phyloP scores from a whole-genome alignment of 2,113 vertebrate species.

The Bufo gargarizans region DNA sequence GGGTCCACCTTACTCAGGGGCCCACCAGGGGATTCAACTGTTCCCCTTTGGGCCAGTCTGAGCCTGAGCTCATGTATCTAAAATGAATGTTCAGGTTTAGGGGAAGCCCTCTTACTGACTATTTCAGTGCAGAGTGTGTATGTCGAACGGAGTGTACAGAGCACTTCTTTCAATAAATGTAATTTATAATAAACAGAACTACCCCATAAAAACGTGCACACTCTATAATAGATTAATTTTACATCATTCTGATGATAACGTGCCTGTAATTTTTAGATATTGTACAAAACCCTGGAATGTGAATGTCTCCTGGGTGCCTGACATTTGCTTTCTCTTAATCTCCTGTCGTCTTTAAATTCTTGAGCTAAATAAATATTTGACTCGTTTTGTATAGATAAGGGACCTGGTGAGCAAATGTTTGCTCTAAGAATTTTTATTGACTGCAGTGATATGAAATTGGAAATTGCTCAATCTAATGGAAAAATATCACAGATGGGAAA shows the following conservation, averaged over 20 bases:
- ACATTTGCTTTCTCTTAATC: constrained; percentile 31
- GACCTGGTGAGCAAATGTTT: constrained; percentile 31
- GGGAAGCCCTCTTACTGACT: no score
- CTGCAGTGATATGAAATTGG: constrained; percentile 27
- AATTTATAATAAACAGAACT: not conserved
- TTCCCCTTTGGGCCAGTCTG: no score
- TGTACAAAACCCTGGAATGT: constrained; percentile 9
- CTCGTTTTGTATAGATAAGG: constrained; percentile 39
- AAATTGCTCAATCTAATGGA: constrained; percentile 7
- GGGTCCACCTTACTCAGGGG: no score
- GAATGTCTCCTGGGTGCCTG: not conserved
- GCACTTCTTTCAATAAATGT: not conserved
- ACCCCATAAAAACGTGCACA: not conserved
- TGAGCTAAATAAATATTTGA: constrained; percentile 43
- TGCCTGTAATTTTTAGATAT: constrained; percentile 3
- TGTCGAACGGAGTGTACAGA: no score
- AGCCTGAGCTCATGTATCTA: no score
- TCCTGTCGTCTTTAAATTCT: constrained; percentile 35
- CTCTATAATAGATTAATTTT: not conserved
- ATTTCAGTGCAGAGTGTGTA: no score
- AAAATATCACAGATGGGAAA: not conserved
- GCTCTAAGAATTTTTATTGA: constrained; percentile 24
- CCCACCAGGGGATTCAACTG: no score
- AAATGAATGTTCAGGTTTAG: no score
- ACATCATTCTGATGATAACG: not conserved